Conservation (phyloP, 2,797 vertebrate genomes). For the Lepilemur ruficaudatus region DNA sequence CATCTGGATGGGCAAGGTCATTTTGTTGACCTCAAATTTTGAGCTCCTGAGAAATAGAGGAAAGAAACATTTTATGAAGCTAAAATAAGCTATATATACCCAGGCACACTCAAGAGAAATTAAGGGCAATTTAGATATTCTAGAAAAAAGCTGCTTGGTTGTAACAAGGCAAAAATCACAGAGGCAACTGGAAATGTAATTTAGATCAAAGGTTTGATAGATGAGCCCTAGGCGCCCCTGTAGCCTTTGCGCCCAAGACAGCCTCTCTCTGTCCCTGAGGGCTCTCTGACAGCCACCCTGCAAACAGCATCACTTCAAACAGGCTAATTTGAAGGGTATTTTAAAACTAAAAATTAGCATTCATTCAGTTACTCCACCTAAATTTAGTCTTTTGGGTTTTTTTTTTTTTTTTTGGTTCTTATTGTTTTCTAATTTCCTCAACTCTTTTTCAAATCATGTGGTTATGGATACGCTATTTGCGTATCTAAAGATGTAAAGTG, state of each 20-base stretch:
- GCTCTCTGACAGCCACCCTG: neutral
- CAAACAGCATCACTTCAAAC: neutral
- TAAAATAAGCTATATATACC: neutral
- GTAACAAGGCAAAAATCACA: neutral
- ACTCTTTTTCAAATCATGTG: neutral
- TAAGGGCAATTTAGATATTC: neutral
- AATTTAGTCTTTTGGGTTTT: neutral
- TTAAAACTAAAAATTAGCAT: neutral
- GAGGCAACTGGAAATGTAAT: neutral
- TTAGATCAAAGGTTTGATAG: neutral
- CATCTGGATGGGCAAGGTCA: neutral
- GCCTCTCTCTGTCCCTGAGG: fast-evolving
- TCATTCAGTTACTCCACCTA: neutral
- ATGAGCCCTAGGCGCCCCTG: neutral
- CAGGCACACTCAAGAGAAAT: neutral
- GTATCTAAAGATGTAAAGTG: neutral
- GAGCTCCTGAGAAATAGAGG: neutral
- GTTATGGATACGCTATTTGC: neutral
- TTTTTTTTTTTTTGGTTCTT: neutral
- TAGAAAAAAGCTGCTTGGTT: neutral
- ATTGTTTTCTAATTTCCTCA: neutral
- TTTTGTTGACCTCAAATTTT: neutral
- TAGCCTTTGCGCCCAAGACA: fast-evolving
- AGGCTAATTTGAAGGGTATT: neutral
- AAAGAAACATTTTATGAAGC: neutral